Evolutionary conservation across 2,888 invertebrate species (phyloP).

Genomic region (Orchesella flavescens): DNA sequence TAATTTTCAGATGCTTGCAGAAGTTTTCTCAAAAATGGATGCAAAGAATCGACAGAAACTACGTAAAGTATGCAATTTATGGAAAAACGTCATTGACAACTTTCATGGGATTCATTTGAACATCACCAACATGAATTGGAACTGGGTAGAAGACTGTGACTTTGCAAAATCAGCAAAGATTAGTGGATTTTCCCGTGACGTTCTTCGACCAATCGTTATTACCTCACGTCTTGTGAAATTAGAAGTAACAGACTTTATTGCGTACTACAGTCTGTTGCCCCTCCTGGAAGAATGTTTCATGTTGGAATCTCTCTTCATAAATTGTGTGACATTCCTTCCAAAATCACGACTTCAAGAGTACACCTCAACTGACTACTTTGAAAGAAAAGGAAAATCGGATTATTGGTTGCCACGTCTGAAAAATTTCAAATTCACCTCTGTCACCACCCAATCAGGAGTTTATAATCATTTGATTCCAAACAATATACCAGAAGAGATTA

Average conservation of each 20-base stretch:
- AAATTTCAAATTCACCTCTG: conserved; percentile 36
- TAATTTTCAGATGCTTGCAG: conserved; percentile 39
- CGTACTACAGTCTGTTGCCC: conserved; percentile 55
- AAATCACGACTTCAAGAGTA: conserved; percentile 43
- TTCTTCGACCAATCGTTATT: conserved; percentile 3
- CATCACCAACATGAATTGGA: conserved; percentile 45
- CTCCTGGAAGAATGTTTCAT: conserved; percentile 44
- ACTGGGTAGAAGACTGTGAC: conserved; percentile 18
- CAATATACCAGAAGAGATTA: conserved; percentile 4
- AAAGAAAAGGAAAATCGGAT: conserved; percentile 7
- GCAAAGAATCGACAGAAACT: conserved; percentile 24
- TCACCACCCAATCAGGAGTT: conserved; percentile 45
- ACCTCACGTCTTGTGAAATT: conserved; percentile 20
- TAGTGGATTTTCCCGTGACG: conserved; percentile 40
- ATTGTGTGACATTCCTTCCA: conserved; percentile 40
- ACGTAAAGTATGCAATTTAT: conserved; percentile 9
- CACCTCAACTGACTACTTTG: conserved; percentile 17
- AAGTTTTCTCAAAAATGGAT: conserved; percentile 28
- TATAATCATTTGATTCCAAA: conserved; percentile 36
- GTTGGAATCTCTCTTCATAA: conserved; percentile 31
- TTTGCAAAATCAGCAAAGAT: conserved; percentile 26
- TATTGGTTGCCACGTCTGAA: conserved; percentile 45
- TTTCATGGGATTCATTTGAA: conserved; percentile 35
- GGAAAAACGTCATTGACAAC: conserved; percentile 31
- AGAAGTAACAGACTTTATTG: conserved; percentile 44